Evolutionary conservation across 2,888 invertebrate genomes (phyloP), one percentile per base, ranked within the genome.

Genomic region (Tetranychus truncatus): DNA sequence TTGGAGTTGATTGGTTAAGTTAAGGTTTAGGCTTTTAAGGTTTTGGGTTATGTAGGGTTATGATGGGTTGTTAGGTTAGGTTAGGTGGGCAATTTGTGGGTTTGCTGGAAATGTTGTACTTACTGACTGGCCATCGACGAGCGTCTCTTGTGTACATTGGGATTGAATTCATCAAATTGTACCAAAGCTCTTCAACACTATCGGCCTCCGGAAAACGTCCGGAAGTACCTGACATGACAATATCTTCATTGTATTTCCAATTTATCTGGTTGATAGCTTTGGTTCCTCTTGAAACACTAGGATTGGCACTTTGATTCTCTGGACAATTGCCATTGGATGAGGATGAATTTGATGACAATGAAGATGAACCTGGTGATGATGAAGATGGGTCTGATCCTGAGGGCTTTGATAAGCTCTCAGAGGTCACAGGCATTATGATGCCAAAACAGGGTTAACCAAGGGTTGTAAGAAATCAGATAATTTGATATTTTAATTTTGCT

Each of bases 171-270:
- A 45, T 45, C 44, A 72, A 45, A 45, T 72, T 72, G n/a, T 72
- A 15, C 72, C 72, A 72, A 11, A 72, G 34, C 34, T 72, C 72
- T 72, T 72, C 45, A 9, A 72, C 45, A 45, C n/a, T n/a, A 20
- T 44, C 72, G 15, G 45, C 45, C 34, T 72, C 45, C 18, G 72
- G 72, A 20, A 45, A 72, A 34, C 72, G 44, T 45, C 72, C 72
- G 11, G 72, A 72, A 20, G 34, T 72, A n/a, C 72, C 72, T 11
- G 45, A 45, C n/a, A 72, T 72, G n/a, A 72, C 72, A 45, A 72
- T 72, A 4, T 24, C 45, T 18, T 72, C 72, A 45, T 72, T 20
- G 44, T 24, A 45, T 9, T 20, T 69, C 69, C 69, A 69, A 8
- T 18, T 20, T 24, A 69, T 24, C 69, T 20, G 6, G 21, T 55